Evolutionary conservation across 2,888 invertebrate species (phyloP).

Genomic region (Perithous albicinctus): DNA sequence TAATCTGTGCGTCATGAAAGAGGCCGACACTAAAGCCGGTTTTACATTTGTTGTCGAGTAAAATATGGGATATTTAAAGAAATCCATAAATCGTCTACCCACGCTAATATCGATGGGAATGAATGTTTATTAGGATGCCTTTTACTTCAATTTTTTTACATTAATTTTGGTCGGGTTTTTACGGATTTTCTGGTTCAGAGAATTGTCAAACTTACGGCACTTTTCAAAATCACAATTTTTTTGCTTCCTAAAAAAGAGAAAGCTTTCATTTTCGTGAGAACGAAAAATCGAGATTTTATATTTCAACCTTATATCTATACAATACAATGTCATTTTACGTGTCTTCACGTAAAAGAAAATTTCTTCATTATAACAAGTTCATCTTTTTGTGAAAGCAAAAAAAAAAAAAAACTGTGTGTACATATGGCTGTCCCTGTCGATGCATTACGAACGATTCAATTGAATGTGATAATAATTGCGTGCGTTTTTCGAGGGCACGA

Average conservation of each 20-base stretch:
- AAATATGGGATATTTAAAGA: slow-evolving; percentile 6
- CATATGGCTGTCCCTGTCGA: background rate
- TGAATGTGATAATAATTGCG: slow-evolving; percentile 15
- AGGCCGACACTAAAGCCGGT: slow-evolving; percentile 79
- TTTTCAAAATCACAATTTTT: too few species aligned
- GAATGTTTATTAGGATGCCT: background rate
- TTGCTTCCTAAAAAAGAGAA: too few species aligned
- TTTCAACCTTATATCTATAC: too few species aligned
- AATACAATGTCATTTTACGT: too few species aligned
- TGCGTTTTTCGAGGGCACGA: background rate
- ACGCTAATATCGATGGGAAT: background rate
- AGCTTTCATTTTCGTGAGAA: too few species aligned
- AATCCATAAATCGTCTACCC: slow-evolving; percentile 1
- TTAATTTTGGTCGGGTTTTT: background rate
- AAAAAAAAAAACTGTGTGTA: too few species aligned
- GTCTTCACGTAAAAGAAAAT: too few species aligned
- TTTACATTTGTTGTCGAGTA: slow-evolving; percentile 52
- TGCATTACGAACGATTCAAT: background rate
- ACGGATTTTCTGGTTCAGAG: background rate
- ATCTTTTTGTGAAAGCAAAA: too few species aligned
- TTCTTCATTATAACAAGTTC: too few species aligned
- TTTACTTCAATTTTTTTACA: slow-evolving; percentile 1
- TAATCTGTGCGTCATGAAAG: slow-evolving; percentile 87
- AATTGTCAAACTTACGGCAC: background rate
- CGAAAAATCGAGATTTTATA: too few species aligned